Percentiles rank a stretch among this genome's conserved stretches.
phyloP scores from a whole-genome alignment of 2,888 invertebrate species.

The Masnerella sp. region DNA sequence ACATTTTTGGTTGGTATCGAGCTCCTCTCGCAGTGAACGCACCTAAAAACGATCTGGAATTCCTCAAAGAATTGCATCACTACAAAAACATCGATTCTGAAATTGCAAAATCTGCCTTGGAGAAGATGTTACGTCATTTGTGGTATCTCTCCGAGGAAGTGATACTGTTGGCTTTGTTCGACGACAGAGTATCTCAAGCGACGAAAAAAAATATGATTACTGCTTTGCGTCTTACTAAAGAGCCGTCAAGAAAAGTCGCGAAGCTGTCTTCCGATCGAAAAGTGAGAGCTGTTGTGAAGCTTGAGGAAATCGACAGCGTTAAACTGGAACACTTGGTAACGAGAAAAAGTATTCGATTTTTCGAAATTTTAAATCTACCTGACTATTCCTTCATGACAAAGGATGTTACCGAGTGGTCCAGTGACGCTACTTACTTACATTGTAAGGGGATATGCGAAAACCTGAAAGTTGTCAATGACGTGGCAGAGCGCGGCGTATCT shows the following conservation, averaged over 20 bases:
- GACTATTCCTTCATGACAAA: not conserved
- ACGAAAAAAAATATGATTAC: not conserved
- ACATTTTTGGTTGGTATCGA: constrained; percentile 54
- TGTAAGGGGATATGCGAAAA: not conserved
- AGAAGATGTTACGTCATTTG: constrained; percentile 3
- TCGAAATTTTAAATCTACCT: not conserved
- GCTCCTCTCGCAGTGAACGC: constrained; percentile 32
- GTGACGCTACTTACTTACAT: not conserved
- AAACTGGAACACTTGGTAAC: not conserved
- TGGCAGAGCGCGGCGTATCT: constrained; percentile 10
- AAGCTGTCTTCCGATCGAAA: not conserved
- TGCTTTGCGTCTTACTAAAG: not conserved
- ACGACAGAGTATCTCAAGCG: not conserved
- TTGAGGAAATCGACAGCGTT: not conserved
- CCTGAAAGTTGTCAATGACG: constrained; percentile 12
- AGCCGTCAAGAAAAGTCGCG: not conserved
- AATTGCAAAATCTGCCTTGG: not conserved
- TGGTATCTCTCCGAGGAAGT: constrained; percentile 13
- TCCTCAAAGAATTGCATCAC: constrained; percentile 5
- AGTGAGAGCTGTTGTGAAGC: not conserved
- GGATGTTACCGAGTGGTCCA: not conserved
- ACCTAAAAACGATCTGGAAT: constrained; percentile 47
- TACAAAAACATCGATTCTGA: not conserved
- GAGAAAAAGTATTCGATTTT: not conserved
- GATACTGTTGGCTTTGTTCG: constrained; percentile 8